These are phyloP conservation scores for Sander lucioperca DNA, from an alignment of 2,113 vertebrate genomes.

Conservation along the genomic window DNA sequence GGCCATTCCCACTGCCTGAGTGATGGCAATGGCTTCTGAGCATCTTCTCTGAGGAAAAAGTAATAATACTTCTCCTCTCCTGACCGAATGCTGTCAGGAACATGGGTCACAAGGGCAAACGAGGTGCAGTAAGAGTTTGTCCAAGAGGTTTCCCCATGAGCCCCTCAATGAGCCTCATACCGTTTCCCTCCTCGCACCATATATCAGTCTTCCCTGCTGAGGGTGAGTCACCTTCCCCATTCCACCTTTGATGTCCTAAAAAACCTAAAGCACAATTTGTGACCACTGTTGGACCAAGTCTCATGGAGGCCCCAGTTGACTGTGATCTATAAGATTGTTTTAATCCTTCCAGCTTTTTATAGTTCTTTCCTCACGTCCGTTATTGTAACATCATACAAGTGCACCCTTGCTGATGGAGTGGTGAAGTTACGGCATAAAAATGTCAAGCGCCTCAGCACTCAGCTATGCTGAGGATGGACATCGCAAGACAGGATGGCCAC, in stretches of 20 bases:
- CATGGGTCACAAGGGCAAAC: slow-evolving; percentile 52
- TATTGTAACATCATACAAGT: slow-evolving; percentile 62
- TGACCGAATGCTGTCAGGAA: slow-evolving; percentile 32
- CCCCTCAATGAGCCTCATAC: slow-evolving; percentile 68
- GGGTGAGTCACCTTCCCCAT: slow-evolving; percentile 68
- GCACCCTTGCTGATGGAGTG: slow-evolving; percentile 51
- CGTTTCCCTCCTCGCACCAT: slow-evolving; percentile 58
- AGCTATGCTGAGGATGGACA: slow-evolving; percentile 59
- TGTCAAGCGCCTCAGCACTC: slow-evolving; percentile 59
- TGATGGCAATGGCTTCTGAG: background rate
- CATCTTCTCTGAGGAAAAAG: slow-evolving; percentile 34
- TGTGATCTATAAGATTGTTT: slow-evolving; percentile 47
- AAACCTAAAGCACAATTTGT: slow-evolving; percentile 69
- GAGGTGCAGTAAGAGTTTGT: slow-evolving; percentile 56
- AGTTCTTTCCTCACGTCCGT: slow-evolving; percentile 59
- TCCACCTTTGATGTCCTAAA: slow-evolving; percentile 77
- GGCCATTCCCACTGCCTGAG: slow-evolving; percentile 7
- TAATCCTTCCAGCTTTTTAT: slow-evolving; percentile 58
- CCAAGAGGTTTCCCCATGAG: slow-evolving; percentile 60
- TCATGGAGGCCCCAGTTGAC: slow-evolving; percentile 37
- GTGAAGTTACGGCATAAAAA: slow-evolving; percentile 73
- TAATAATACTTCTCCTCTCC: slow-evolving; percentile 10
- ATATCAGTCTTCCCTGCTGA: slow-evolving; percentile 70
- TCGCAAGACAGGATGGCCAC: slow-evolving; percentile 60
- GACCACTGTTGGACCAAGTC: slow-evolving; percentile 58